phyloP scores from a whole-genome alignment of 2,113 vertebrate species.

The Fulica atra region DNA sequence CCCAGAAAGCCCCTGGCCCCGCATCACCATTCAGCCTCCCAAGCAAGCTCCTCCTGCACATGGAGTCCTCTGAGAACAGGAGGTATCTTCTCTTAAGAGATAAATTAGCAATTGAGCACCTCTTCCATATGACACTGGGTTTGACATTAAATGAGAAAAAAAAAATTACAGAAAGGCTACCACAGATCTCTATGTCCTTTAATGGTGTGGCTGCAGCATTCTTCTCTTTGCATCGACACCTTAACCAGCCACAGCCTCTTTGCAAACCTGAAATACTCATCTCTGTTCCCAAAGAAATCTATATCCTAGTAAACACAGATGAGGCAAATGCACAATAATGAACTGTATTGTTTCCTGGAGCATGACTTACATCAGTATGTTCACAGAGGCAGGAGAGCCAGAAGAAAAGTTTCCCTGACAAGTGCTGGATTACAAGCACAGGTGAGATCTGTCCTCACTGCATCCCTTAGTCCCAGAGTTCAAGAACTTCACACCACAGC shows the following conservation, averaged over 20 bases:
- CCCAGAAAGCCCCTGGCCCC: not conserved
- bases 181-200: not conserved
- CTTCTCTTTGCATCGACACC: not conserved
- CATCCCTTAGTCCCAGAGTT: not conserved
- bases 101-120: not conserved
- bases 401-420: not conserved
- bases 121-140: not conserved
- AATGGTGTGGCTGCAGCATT: not conserved
- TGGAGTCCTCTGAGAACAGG: not conserved
- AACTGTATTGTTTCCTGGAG: not conserved
- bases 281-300: not conserved
- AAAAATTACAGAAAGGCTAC: not conserved
- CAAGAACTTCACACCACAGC: not conserved
- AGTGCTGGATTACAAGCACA: not conserved
- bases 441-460: not conserved
- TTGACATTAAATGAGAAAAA: not conserved
- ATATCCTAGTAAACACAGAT: not conserved
- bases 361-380: not conserved
- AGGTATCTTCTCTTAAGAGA: not conserved
- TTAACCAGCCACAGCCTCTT: not conserved
- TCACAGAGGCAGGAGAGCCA: not conserved
- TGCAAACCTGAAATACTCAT: fast-evolving
- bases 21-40: not conserved
- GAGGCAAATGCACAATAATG: not conserved
- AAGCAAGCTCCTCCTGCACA: not conserved